Evolutionary conservation across 2,113 vertebrate genomes (phyloP).

Genomic region (Onychorhynchus coronatus): DNA sequence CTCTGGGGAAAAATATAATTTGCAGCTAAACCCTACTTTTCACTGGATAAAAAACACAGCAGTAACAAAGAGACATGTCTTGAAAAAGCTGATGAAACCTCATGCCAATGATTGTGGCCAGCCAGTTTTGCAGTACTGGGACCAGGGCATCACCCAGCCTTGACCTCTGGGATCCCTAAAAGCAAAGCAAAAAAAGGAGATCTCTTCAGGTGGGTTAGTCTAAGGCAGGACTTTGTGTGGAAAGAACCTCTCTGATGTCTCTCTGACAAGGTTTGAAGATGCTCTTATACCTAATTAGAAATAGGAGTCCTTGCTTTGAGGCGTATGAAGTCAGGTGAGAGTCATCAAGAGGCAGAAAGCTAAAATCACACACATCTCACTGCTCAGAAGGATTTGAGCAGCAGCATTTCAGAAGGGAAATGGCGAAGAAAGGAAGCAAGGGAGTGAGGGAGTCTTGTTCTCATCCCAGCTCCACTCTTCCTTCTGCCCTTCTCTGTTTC

Average conservation of each 20-base stretch:
- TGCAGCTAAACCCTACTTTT: neutral
- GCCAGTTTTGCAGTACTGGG: neutral
- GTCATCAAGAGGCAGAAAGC: neutral
- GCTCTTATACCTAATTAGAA: neutral
- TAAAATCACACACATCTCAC: neutral
- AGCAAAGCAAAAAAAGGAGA: neutral
- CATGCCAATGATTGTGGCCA: neutral
- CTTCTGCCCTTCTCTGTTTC: neutral
- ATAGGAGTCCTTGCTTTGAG: neutral
- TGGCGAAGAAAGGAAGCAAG: neutral
- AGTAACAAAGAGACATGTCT: neutral
- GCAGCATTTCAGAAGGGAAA: neutral
- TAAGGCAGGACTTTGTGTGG: neutral
- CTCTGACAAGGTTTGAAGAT: neutral
- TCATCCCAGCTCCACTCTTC: rapidly evolving
- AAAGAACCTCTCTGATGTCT: neutral
- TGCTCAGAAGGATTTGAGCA: neutral
- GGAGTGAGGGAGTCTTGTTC: neutral
- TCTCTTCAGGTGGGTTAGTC: neutral
- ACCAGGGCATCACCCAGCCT: neutral
- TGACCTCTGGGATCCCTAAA: neutral
- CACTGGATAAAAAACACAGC: neutral
- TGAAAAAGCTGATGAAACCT: neutral
- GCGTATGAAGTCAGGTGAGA: neutral
- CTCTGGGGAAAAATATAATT: neutral